Evolutionary conservation across 2,113 vertebrate species (phyloP), one percentile per base, ranked within the genome.

Genomic region (Aspidoscelis tigris): DNA sequence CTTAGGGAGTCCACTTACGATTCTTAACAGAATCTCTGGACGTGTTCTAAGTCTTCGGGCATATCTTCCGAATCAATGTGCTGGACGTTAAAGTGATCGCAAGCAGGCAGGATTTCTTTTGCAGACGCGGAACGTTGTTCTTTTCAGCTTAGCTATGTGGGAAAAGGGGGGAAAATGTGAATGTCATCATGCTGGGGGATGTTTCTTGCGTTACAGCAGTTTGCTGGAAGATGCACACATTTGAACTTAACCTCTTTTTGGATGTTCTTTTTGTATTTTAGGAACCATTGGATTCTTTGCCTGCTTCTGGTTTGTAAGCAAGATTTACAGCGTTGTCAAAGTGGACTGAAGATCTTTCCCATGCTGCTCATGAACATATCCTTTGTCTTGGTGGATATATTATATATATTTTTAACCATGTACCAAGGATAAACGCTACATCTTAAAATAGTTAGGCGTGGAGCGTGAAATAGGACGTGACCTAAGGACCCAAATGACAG

Each of bases 261-360:
- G 18, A 61, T 61, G 58, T 18, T 55, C 14, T 61, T 14, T 61
- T 61, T 61, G 12, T 16, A 61, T 61, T 96, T 89, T 90, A 99
- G 98, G 97, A 64, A 98, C 97, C 66, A 96, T 97, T 91, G 97
- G 97, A 82, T 98, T 97, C 95, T 98, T 98, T 68, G 97, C 98
- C 83, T 97, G 96, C 92, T 98, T 98, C 95, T 98, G 96, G 96
- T 98, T 99, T 95, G 97, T 99, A 91, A 97, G 95, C 93, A 98
- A 98, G 95, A 98, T 98, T 94, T 99, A 98, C 95, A 97, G 96
- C 82, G 96, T 98, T 88, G 96, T 98, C 83, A 99, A 98, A 92
- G 97, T 98, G 95, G 97, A 99, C 96, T 99, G 96, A 97, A 89
- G 85, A 92, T 68, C 85, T 83, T 89, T 4, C 68, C 68, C 11